A percentile compares a stretch with the other conserved stretches of the same genome.
phyloP scores from a whole-genome alignment of 2,888 invertebrate species.

The Tenodera sinensis region DNA sequence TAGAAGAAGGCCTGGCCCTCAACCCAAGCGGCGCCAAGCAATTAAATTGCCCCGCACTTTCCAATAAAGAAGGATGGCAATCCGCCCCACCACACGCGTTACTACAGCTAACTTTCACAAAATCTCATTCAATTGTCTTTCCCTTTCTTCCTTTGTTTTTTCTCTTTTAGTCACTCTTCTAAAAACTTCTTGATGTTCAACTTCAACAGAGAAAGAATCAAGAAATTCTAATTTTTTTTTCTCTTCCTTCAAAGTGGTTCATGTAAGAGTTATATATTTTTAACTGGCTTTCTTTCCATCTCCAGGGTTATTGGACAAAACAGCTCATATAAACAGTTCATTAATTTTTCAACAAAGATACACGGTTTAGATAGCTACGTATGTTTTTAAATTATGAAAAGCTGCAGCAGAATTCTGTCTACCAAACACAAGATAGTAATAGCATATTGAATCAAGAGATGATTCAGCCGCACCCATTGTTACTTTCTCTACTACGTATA shows the following conservation, averaged over 20 bases:
- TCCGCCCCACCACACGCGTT: not conserved
- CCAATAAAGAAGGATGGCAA: constrained; percentile 31
- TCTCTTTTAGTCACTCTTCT: not conserved
- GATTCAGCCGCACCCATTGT: too few species aligned
- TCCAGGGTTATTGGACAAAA: too few species aligned
- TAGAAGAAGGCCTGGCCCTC: not conserved
- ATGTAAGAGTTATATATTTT: not conserved
- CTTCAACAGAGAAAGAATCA: not conserved
- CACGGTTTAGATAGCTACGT: too few species aligned
- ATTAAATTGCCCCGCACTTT: constrained; percentile 32
- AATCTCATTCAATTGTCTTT: constrained; percentile 30
- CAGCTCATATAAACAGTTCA: too few species aligned
- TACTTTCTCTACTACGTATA: too few species aligned
- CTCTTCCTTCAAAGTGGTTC: not conserved
- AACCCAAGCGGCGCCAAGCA: constrained; percentile 23
- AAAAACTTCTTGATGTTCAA: constrained; percentile 10
- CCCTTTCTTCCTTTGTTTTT: not conserved
- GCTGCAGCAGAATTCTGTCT: too few species aligned
- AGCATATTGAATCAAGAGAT: too few species aligned
- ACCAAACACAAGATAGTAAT: too few species aligned
- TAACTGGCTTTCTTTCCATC: too few species aligned
- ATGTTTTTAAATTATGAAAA: too few species aligned
- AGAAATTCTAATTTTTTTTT: not conserved
- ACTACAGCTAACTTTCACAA: constrained; percentile 27
- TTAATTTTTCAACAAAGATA: too few species aligned